phyloP scores from a whole-genome alignment of 2,888 invertebrate species.

The Tenthredo distinguenda region DNA sequence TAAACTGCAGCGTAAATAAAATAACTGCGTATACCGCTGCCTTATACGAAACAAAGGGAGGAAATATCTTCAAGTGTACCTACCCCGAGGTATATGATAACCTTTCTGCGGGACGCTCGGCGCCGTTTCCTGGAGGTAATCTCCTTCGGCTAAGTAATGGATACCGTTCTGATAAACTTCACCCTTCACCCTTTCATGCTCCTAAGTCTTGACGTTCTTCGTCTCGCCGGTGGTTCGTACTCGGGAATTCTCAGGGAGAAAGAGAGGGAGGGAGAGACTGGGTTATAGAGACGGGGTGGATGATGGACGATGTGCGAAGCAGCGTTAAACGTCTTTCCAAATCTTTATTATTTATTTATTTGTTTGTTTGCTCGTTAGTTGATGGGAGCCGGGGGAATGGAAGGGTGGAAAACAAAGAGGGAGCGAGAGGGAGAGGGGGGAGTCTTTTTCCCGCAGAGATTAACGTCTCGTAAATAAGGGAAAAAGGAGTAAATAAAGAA shows the following conservation, averaged over 20 bases:
- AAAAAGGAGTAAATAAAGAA: constrained; percentile 40
- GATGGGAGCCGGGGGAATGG: neutral
- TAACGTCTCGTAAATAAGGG: constrained; percentile 46
- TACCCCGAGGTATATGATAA: neutral
- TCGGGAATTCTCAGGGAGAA: neutral
- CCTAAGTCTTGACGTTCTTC: constrained; percentile 24
- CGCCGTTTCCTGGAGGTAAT: constrained; percentile 63
- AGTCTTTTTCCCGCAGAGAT: constrained; percentile 34
- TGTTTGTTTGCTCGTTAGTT: neutral
- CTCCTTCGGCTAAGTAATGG: constrained; percentile 71
- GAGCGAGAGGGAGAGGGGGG: neutral
- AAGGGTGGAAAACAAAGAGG: neutral
- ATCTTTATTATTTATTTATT: neutral
- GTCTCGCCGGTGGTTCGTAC: neutral
- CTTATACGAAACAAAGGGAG: neutral
- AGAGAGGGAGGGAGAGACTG: neutral
- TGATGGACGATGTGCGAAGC: neutral
- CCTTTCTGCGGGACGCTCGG: constrained; percentile 15
- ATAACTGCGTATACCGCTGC: neutral
- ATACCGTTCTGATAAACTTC: constrained; percentile 69
- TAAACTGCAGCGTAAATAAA: neutral
- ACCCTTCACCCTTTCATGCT: constrained; percentile 6
- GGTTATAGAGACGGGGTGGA: neutral
- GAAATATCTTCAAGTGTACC: constrained; percentile 40
- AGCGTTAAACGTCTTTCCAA: neutral